phyloP scores from a whole-genome alignment of 1,140 invertebrate genomes.

The Drosophila ironensis region DNA sequence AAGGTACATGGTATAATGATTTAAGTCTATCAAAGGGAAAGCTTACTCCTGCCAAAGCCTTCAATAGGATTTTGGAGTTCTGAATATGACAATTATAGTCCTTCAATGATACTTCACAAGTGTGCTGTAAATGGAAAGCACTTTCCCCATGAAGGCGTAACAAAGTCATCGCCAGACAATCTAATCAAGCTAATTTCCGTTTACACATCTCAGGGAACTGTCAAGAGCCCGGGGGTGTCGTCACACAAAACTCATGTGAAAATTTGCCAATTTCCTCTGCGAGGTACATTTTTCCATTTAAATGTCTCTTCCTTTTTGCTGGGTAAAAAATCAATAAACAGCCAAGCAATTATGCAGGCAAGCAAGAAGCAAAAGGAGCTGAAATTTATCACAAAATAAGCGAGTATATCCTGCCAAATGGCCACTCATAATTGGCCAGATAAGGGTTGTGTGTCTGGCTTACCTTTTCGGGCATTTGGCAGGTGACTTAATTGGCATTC shows the following conservation, averaged over 20 bases:
- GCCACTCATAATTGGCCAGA: conserved; percentile 38
- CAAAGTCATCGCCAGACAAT: conserved; percentile 20
- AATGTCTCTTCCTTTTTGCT: background rate
- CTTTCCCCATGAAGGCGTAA: background rate
- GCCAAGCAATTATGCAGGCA: conserved; percentile 20
- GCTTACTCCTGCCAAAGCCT: too few species aligned
- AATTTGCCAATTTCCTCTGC: conserved; percentile 36
- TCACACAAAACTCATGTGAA: conserved; percentile 1
- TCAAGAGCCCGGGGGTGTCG: background rate
- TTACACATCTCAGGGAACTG: conserved; percentile 7
- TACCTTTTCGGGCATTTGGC: conserved; percentile 9
- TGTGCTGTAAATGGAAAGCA: background rate
- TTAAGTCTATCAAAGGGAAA: too few species aligned
- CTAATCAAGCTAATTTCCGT: conserved; percentile 50
- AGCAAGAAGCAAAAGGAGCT: conserved; percentile 1
- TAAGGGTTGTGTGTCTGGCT: conserved; percentile 14
- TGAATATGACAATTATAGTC: too few species aligned
- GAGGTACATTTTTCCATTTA: conserved; percentile 14
- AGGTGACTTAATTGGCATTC: conserved; percentile 37
- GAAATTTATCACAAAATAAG: conserved; percentile 14
- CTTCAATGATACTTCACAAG: background rate
- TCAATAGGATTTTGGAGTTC: too few species aligned
- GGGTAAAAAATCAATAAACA: conserved; percentile 25
- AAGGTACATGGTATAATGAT: too few species aligned
- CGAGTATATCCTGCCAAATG: conserved; percentile 39